Conservation (phyloP, 2,888 invertebrate species). For the Acanthosoma haemorrhoidale region DNA sequence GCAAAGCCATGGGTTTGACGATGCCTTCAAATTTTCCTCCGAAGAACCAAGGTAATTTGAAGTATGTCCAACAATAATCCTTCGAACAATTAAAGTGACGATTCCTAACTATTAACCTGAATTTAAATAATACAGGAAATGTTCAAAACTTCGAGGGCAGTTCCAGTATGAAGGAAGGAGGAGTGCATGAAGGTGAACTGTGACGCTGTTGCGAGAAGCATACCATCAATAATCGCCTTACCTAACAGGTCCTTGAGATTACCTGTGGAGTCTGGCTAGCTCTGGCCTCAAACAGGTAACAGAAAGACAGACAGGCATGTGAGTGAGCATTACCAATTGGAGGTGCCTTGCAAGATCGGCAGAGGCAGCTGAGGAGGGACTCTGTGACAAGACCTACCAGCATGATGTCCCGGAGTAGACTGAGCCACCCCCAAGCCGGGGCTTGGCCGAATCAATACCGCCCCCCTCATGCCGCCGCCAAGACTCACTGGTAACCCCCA, state of each 20-base stretch:
- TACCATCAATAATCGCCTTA: neutral
- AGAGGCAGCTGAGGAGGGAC: constrained; percentile 89
- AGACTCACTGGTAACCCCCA: constrained; percentile 3
- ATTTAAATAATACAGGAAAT: too few relatives aligned
- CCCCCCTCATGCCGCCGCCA: constrained; percentile 16
- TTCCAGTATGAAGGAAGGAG: too few relatives aligned
- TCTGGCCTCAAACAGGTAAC: neutral
- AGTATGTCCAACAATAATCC: too few relatives aligned
- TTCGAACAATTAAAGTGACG: too few relatives aligned
- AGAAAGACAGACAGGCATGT: neutral
- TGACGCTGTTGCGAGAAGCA: neutral
- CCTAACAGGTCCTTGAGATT: neutral
- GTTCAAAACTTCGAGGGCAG: too few relatives aligned
- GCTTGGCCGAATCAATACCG: constrained; percentile 26
- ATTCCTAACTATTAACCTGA: too few relatives aligned
- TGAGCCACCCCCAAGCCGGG: constrained; percentile 30
- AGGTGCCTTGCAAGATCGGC: constrained; percentile 85
- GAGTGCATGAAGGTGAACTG: too few relatives aligned
- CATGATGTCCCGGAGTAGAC: constrained; percentile 52
- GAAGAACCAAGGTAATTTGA: too few relatives aligned
- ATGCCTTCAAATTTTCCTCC: too few relatives aligned
- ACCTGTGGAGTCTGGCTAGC: neutral
- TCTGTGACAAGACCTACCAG: constrained; percentile 85
- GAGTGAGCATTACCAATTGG: neutral
- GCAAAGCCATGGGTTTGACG: too few relatives aligned